Evolutionary conservation across 2,113 vertebrate genomes (phyloP).

Genomic region (Sclerurus mexicanus): DNA sequence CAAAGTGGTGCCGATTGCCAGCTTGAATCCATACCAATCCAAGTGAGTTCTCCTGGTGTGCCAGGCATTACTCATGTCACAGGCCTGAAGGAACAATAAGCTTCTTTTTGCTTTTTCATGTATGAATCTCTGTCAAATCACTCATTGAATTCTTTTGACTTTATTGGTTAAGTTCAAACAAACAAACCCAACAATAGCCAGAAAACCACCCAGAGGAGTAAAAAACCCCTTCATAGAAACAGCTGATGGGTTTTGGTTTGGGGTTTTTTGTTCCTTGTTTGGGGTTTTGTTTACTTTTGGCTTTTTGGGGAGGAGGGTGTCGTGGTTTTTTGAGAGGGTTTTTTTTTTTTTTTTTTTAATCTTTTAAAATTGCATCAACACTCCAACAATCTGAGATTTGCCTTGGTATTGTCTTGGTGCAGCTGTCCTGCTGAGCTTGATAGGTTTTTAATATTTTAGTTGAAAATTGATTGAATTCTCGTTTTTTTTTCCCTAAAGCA

Average conservation of each 20-base stretch:
- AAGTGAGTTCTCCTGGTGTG: slow-evolving; percentile 80
- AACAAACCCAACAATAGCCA: background rate
- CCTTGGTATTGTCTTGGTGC: slow-evolving; percentile 6
- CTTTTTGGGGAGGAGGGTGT: background rate
- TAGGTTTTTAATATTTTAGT: slow-evolving; percentile 15
- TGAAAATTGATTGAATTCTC: background rate
- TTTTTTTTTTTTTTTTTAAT: background rate
- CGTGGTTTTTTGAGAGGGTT: background rate
- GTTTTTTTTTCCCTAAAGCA: background rate
- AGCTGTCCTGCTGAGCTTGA: background rate
- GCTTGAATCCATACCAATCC: slow-evolving; percentile 95
- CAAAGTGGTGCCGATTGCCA: slow-evolving; percentile 93
- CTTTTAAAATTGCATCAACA: background rate
- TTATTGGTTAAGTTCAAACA: background rate
- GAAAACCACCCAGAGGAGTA: background rate
- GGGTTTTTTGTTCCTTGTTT: background rate
- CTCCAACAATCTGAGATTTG: background rate
- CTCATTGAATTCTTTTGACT: background rate
- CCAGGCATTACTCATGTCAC: background rate
- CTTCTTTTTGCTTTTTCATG: background rate
- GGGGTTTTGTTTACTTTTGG: background rate
- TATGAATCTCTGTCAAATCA: background rate
- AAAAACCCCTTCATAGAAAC: background rate
- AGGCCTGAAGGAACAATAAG: background rate
- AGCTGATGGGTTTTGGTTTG: background rate